phyloP scores from a whole-genome alignment of 2,113 vertebrate genomes.

The Poeciliopsis retropinna region DNA sequence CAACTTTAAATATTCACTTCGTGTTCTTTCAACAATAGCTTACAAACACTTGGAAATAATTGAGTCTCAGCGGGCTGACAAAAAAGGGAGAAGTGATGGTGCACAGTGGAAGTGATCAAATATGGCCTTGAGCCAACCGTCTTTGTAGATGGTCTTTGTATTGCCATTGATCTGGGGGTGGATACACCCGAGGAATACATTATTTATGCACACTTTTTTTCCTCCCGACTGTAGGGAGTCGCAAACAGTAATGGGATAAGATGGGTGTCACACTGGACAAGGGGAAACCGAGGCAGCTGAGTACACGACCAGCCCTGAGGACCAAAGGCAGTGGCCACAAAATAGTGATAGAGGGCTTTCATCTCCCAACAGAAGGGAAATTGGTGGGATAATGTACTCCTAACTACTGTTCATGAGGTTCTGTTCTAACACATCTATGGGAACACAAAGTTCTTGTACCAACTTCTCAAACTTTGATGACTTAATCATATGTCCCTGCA shows the following conservation, averaged over 20 bases:
- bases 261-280: conserved; percentile 60
- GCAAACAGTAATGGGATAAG: conserved; percentile 65
- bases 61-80: conserved; percentile 74
- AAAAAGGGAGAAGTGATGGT: conserved; percentile 63
- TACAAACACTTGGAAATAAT: conserved; percentile 82
- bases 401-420: conserved; percentile 31
- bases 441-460: conserved; percentile 40
- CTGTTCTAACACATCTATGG: conserved; percentile 23
- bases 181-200: conserved; percentile 76
- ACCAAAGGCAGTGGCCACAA: conserved; percentile 42
- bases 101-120: conserved; percentile 78
- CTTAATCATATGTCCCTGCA: conserved; percentile 14
- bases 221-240: conserved; percentile 54
- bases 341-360: conserved; percentile 47
- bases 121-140: conserved; percentile 80
- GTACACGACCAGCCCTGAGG: conserved; percentile 40
- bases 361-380: conserved; percentile 48
- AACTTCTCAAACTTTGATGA: conserved; percentile 37
- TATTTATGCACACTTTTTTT: conserved; percentile 68
- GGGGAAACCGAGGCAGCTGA: conserved; percentile 30
- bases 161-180: conserved; percentile 80
- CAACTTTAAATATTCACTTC: conserved; percentile 73
- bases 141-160: conserved; percentile 82
- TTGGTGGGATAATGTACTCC: conserved; percentile 54
- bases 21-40: conserved; percentile 79